phyloP scores from a whole-genome alignment of 2,888 invertebrate species.

The Lithophane socia region DNA sequence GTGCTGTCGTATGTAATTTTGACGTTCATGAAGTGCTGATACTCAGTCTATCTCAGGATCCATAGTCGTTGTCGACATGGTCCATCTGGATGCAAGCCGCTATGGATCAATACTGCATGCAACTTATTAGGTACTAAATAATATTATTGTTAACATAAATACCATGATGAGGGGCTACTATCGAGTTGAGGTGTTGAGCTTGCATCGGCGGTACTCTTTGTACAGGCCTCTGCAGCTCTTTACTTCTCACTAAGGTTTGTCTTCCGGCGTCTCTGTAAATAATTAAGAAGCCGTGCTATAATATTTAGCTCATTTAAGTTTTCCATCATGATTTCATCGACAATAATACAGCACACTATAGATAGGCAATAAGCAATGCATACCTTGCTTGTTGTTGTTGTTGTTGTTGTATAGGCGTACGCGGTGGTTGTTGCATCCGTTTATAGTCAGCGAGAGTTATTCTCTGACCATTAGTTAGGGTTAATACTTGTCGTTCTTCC shows the following conservation, averaged over 20 bases:
- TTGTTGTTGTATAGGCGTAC: slow-evolving; percentile 79
- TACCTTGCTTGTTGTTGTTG: slow-evolving; percentile 79
- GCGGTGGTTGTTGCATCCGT: slow-evolving; percentile 79
- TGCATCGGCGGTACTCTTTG: slow-evolving; percentile 88
- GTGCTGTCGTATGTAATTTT: too few species aligned
- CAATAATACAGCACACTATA: neutral
- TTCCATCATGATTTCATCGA: neutral
- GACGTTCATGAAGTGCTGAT: too few species aligned
- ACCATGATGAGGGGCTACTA: slow-evolving; percentile 74
- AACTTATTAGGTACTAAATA: neutral
- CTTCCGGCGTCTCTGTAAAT: slow-evolving; percentile 82
- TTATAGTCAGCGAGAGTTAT: slow-evolving; percentile 87
- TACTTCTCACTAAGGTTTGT: slow-evolving; percentile 86
- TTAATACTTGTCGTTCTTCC: slow-evolving; percentile 84
- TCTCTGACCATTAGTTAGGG: slow-evolving; percentile 84
- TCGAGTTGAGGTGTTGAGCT: slow-evolving; percentile 75
- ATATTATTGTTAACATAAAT: slow-evolving; percentile 13
- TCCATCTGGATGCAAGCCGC: neutral
- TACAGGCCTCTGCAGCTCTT: slow-evolving; percentile 86
- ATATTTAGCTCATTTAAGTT: neutral
- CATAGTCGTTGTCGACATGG: neutral
- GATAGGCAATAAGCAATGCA: slow-evolving; percentile 54
- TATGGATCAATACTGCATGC: slow-evolving; percentile 4
- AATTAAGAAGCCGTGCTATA: neutral
- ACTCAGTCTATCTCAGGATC: too few species aligned